These are phyloP conservation scores for Drosophila azteca DNA, from an alignment of 1,140 invertebrate genomes.

Conservation along the genomic window DNA sequence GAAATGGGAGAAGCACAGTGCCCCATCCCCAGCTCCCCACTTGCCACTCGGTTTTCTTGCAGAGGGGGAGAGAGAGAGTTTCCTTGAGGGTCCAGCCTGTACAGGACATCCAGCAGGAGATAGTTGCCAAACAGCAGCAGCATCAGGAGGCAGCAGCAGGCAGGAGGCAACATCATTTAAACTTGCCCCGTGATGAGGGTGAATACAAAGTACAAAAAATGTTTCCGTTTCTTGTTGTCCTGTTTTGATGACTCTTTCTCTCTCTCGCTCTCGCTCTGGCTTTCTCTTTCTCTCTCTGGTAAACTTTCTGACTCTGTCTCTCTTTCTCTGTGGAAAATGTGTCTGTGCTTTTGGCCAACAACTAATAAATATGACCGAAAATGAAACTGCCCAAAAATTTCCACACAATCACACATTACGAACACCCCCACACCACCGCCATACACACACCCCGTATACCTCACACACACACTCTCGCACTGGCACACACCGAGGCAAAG, in stretches of 20 bases:
- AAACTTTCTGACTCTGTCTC: not conserved
- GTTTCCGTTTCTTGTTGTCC: slow-evolving; percentile 79
- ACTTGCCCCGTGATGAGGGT: slow-evolving; percentile 73
- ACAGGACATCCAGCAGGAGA: slow-evolving; percentile 45
- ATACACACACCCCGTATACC: not conserved
- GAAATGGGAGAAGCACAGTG: slow-evolving; percentile 50
- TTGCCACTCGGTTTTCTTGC: slow-evolving; percentile 40
- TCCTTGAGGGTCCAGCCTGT: slow-evolving; percentile 61
- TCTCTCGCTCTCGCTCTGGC: not conserved
- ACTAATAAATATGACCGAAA: slow-evolving; percentile 83
- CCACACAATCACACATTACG: slow-evolving; percentile 81
- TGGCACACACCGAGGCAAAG: slow-evolving; percentile 6
- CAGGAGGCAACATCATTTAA: slow-evolving; percentile 61
- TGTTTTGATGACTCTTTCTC: slow-evolving; percentile 65
- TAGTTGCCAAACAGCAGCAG: slow-evolving; percentile 51
- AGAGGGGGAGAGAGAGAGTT: slow-evolving; percentile 11
- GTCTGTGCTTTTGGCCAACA: slow-evolving; percentile 62
- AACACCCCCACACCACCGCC: slow-evolving; percentile 36
- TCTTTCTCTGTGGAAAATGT: slow-evolving; percentile 3
- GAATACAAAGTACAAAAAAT: slow-evolving; percentile 69
- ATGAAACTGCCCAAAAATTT: slow-evolving; percentile 83
- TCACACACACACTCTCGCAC: slow-evolving; percentile 25
- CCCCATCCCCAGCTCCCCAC: slow-evolving; percentile 7
- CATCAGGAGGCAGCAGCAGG: slow-evolving; percentile 49
- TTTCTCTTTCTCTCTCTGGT: slow-evolving; percentile 12